A percentile compares a stretch with the other conserved stretches of the same genome.
phyloP scores from a whole-genome alignment of 2,888 invertebrate genomes.

The Cosmia pyralina region DNA sequence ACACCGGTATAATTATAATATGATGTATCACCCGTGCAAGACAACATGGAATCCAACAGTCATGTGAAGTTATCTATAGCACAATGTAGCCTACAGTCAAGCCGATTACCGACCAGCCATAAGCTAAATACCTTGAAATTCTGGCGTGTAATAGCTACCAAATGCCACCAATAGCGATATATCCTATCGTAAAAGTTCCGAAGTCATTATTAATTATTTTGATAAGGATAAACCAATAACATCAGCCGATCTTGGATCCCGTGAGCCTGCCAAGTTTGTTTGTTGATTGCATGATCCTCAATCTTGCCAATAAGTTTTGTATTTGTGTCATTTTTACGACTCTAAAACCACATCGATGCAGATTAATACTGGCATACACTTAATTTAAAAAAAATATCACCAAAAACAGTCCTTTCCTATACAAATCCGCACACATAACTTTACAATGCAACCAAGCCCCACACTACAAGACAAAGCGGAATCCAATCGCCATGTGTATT shows the following conservation, averaged over 20 bases:
- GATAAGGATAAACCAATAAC: neutral
- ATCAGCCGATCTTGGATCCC: no score
- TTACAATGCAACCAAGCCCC: slow-evolving; percentile 20
- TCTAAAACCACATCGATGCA: neutral
- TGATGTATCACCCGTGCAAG: neutral
- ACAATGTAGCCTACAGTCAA: neutral
- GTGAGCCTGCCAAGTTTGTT: neutral
- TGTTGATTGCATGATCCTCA: neutral
- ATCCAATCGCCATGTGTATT: slow-evolving; percentile 70
- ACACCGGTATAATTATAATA: neutral
- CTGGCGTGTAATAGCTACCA: neutral
- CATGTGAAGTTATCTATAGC: slow-evolving; percentile 1
- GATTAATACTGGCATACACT: neutral
- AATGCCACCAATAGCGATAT: neutral
- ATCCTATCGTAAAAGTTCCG: neutral
- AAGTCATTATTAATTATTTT: neutral
- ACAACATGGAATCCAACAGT: slow-evolving; percentile 9
- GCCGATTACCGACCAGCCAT: neutral
- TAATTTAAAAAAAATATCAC: slow-evolving; percentile 4
- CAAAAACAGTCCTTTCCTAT: neutral
- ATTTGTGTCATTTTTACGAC: no score
- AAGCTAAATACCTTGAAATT: slow-evolving; percentile 8
- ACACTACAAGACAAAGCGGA: slow-evolving; percentile 71
- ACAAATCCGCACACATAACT: slow-evolving; percentile 16
- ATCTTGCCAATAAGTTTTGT: neutral